A percentile compares a stretch with the other conserved stretches of the same genome.
These are phyloP conservation scores for Rhorus exstirpatorius DNA, from an alignment of 2,888 invertebrate species.

Conservation along the genomic window DNA sequence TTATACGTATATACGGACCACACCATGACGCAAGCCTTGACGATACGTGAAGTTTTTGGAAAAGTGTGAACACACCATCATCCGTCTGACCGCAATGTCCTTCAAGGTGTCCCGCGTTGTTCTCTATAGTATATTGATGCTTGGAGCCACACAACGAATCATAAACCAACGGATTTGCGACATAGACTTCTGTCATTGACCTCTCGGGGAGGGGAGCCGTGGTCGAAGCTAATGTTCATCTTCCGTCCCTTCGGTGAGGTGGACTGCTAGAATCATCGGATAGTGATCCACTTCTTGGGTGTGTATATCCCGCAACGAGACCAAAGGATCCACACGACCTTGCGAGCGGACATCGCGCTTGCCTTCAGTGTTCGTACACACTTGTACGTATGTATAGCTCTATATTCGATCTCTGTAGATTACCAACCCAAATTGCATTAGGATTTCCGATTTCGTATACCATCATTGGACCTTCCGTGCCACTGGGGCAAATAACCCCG, in stretches of 20 bases:
- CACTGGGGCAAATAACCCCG: conserved; percentile 48
- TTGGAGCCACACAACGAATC: conserved; percentile 24
- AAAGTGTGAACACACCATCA: conserved; percentile 1
- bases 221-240: conserved; percentile 12
- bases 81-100: conserved; percentile 8
- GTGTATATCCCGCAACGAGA: conserved; percentile 31
- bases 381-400: not conserved
- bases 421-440: conserved; percentile 63
- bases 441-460: conserved; percentile 65
- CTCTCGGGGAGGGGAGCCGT: conserved; percentile 6
- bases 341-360: not conserved
- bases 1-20: not conserved
- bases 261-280: conserved; percentile 7
- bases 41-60: not conserved
- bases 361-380: conserved; percentile 17
- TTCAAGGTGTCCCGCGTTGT: not conserved
- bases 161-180: conserved; percentile 52
- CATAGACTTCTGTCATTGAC: not conserved
- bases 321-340: conserved; percentile 47
- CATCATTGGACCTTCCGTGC: conserved; percentile 17
- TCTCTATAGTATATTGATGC: conserved; percentile 24
- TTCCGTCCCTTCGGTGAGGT: not conserved
- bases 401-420: conserved; percentile 34
- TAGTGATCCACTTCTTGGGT: not conserved
- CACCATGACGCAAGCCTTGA: not conserved